Base-by-base conservation (phyloP, 2,797 vertebrate species). In the Zenarchopterus dispar region DNA sequence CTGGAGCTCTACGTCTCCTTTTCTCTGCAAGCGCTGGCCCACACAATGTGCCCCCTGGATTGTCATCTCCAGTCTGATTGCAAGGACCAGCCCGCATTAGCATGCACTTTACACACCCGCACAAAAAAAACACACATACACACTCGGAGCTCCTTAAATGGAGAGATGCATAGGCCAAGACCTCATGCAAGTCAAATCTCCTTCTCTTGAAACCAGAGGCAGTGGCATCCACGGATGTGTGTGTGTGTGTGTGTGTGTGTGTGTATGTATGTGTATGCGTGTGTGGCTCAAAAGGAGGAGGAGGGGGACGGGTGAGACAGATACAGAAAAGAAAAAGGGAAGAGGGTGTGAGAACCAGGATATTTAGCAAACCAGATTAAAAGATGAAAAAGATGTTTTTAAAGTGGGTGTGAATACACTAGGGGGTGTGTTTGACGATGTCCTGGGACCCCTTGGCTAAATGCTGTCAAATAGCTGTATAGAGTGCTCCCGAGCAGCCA, bases 181-280 rank as follows among this genome's bases (percentile, higher is more conserved):
- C 75, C 86, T 93, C 86, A 87, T 84, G 88, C 84, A 88, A 85
- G 41, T 87, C 18, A 39, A 88, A 93, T 92, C 78, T 77, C 70
- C 75, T 67, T 36, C 80, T 80, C 56, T 85, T 70, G 65, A 85
- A 85, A 86, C 76, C 65, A 55, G 59, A 86, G 57, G 75, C 66
- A 67, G 61, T 31, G 41, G 41, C 56, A 68, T 80, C 55, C 28
- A 59, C 31, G 65, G 44, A 49, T 72, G 57, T 67, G 67, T 28
- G 28, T 28, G 28, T 28, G 28, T 26, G 24, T 26, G 24, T 26
- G 24, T 26, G 24, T 26, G 24, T 26, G 24, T 26, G 24, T 26
- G 24, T 26, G 24, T 26, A 6, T 26, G 24, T 26, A 6, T 26
- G 24, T 26, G 24, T 26, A 6, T 26, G 24, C 6, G 24, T 26